Conservation (phyloP, 2,888 invertebrate genomes). For the Exephanes ischioxanthus region DNA sequence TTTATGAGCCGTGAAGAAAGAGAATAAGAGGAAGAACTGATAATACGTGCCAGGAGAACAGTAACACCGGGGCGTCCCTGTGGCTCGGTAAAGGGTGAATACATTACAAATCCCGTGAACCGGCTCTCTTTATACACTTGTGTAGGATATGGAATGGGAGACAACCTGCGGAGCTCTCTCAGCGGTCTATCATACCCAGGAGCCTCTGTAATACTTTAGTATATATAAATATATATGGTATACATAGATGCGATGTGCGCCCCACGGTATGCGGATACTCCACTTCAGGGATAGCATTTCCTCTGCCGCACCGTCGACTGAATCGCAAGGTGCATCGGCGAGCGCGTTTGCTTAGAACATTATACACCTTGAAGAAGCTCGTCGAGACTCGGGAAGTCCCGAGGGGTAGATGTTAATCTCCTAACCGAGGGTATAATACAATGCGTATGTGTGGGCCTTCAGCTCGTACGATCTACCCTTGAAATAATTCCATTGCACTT, state of each 20-base stretch:
- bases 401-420: conserved; percentile 65
- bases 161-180: conserved; percentile 56
- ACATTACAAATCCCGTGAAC: conserved; percentile 58
- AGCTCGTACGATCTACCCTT: conserved; percentile 11
- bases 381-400: conserved; percentile 44
- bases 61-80: conserved; percentile 47
- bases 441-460: conserved; percentile 17
- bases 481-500: conserved; percentile 40
- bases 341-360: conserved; percentile 27
- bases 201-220: not conserved
- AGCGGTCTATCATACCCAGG: conserved; percentile 49
- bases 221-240: not conserved
- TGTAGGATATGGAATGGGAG: conserved; percentile 46
- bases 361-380: conserved; percentile 8
- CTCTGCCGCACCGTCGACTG: not conserved
- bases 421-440: conserved; percentile 45
- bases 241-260: not conserved
- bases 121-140: conserved; percentile 29
- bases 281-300: conserved; percentile 30
- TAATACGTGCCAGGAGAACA: conserved; percentile 31
- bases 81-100: conserved; percentile 63
- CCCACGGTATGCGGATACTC: conserved; percentile 51
- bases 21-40: conserved; percentile 29
- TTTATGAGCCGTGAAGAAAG: conserved; percentile 56
- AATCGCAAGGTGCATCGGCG: conserved; percentile 62